These are phyloP conservation scores for Euwallacea similis DNA, from an alignment of 1,140 invertebrate species.

Conservation along the genomic window DNA sequence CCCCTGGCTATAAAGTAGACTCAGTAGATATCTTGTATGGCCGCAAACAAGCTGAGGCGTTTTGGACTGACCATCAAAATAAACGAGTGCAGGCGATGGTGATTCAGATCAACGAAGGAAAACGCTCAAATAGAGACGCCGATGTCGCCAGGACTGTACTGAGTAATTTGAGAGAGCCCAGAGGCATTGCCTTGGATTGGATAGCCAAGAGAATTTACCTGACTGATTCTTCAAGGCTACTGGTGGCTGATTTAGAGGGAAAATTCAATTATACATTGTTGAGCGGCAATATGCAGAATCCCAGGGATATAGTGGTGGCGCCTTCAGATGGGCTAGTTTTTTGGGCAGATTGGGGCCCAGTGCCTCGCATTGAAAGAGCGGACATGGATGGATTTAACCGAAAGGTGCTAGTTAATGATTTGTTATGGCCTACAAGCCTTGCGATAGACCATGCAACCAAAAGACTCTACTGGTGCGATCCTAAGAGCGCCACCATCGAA, in stretches of 20 bases:
- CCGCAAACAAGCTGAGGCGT: conserved; percentile 54
- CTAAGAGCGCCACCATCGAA: conserved; percentile 69
- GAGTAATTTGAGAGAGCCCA: conserved; percentile 61
- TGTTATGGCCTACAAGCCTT: conserved; percentile 70
- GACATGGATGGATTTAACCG: conserved; percentile 67
- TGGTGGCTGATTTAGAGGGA: conserved; percentile 64
- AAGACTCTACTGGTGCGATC: conserved; percentile 76
- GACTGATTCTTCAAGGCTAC: conserved; percentile 67
- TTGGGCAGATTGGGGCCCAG: conserved; percentile 55
- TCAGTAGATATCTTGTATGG: conserved; percentile 60
- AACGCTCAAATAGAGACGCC: conserved; percentile 43
- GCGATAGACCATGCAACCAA: conserved; percentile 68
- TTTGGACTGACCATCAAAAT: conserved; percentile 60
- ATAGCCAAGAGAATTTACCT: conserved; percentile 73
- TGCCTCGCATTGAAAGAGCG: conserved; percentile 64
- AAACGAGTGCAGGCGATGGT: conserved; percentile 52
- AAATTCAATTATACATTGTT: conserved; percentile 62
- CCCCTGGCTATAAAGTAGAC: conserved; percentile 53
- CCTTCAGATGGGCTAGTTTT: conserved; percentile 60
- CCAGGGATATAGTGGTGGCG: conserved; percentile 68
- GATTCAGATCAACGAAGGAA: conserved; percentile 47
- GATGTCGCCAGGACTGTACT: conserved; percentile 42
- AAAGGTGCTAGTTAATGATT: conserved; percentile 58
- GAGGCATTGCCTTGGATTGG: conserved; percentile 80
- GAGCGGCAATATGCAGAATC: conserved; percentile 61